phyloP scores from a whole-genome alignment of 2,113 vertebrate genomes.

The Alethe castanea region DNA sequence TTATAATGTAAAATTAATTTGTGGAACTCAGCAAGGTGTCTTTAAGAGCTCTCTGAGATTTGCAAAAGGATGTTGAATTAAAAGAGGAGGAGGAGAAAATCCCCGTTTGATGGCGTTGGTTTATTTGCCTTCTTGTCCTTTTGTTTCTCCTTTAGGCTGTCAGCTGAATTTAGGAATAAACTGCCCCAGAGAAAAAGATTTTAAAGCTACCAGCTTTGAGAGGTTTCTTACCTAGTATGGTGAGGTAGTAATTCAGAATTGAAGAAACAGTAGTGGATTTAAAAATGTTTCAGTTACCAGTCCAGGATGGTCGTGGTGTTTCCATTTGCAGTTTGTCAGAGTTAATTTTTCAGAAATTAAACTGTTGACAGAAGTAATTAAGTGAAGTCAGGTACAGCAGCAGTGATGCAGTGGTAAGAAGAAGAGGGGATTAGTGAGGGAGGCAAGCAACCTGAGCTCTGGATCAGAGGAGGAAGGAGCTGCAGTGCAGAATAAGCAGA shows the following conservation, averaged over 20 bases:
- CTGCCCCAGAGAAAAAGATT: neutral
- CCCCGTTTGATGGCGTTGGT: neutral
- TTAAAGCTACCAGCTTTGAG: neutral
- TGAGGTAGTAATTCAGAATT: neutral
- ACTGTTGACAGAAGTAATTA: neutral
- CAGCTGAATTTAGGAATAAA: neutral
- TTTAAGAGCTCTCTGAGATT: neutral
- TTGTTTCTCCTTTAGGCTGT: neutral
- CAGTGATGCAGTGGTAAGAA: neutral
- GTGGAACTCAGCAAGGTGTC: neutral
- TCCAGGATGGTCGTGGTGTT: neutral
- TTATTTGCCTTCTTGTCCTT: neutral
- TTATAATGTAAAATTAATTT: neutral
- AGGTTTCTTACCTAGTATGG: neutral
- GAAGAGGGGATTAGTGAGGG: neutral
- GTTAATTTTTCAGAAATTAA: neutral
- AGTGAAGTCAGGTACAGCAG: neutral
- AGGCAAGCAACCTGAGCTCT: neutral
- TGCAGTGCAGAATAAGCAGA: neutral
- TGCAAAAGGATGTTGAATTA: neutral
- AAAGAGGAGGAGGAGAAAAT: neutral
- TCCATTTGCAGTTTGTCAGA: neutral
- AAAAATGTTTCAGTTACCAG: neutral
- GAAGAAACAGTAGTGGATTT: neutral
- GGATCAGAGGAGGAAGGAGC: neutral